These are phyloP conservation scores for Rhopalosiphum maidis DNA, from an alignment of 1,140 invertebrate genomes.

Conservation along the genomic window DNA sequence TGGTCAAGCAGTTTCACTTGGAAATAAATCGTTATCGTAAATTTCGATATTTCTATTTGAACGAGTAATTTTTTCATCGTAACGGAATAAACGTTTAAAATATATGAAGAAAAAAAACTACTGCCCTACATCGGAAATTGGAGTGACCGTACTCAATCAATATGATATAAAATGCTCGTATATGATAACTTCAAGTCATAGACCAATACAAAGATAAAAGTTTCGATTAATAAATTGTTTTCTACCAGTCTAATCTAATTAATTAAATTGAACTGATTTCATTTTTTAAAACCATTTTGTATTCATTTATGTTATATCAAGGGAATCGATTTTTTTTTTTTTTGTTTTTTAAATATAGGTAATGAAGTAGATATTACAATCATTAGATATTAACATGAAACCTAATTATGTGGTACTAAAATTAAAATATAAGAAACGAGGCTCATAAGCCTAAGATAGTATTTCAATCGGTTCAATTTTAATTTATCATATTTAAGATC, in stretches of 20 bases:
- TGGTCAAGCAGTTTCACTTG: neutral
- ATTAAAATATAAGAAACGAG: too few species aligned
- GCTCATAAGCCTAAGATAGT: too few species aligned
- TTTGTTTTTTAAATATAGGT: neutral
- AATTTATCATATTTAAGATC: too few species aligned
- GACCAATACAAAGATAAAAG: neutral
- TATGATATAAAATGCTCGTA: neutral
- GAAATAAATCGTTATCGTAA: neutral
- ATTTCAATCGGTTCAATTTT: too few species aligned
- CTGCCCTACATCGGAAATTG: neutral
- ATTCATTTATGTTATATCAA: neutral
- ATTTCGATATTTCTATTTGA: neutral
- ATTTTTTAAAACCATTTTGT: neutral
- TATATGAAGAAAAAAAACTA: neutral
- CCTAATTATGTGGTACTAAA: too few species aligned
- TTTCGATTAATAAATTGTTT: neutral
- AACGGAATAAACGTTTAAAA: neutral
- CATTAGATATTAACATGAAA: too few species aligned
- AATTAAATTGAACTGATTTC: neutral
- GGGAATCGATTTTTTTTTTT: neutral
- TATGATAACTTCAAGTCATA: neutral
- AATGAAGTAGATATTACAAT: too few species aligned
- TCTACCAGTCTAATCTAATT: neutral
- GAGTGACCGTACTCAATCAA: neutral
- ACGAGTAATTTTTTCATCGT: neutral